Evolutionary conservation across 2,797 vertebrate genomes (phyloP).

Genomic region (Xenentodon cancila): DNA sequence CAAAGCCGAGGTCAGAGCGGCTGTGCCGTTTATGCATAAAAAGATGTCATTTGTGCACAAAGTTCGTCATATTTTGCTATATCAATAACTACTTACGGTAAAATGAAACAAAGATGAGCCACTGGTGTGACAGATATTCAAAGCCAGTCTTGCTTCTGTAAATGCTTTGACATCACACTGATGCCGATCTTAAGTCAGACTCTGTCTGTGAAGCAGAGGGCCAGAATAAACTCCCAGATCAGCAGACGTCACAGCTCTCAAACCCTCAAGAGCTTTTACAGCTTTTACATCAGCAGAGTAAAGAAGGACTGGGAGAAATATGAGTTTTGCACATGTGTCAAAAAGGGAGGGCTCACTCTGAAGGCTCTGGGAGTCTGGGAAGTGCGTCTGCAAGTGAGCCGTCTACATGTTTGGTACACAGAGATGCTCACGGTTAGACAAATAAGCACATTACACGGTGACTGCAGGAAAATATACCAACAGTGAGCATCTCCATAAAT

Average conservation of each 20-base stretch:
- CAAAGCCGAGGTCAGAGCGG: constrained; percentile 46
- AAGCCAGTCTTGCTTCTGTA: neutral
- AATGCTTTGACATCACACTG: constrained; percentile 30
- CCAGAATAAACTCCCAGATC: constrained; percentile 23
- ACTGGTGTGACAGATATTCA: constrained; percentile 3
- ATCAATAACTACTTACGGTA: neutral
- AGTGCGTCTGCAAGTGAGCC: constrained; percentile 34
- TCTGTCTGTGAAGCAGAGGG: constrained; percentile 2
- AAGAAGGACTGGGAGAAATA: constrained; percentile 34
- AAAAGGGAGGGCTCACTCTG: constrained; percentile 3
- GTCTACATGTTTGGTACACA: neutral
- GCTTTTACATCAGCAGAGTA: constrained; percentile 57
- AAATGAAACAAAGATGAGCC: neutral
- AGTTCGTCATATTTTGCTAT: no score
- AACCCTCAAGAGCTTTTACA: constrained; percentile 33
- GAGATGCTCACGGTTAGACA: neutral
- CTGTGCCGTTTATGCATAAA: no score
- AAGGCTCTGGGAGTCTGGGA: constrained; percentile 31
- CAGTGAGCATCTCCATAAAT: neutral
- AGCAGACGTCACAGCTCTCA: constrained; percentile 65
- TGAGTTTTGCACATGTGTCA: neutral
- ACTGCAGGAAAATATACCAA: neutral
- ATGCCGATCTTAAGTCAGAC: constrained; percentile 20
- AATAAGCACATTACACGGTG: constrained; percentile 3
- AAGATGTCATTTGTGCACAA: neutral